A percentile compares a stretch with the other conserved stretches of the same genome.
Conservation (phyloP, 2,797 vertebrate species). For the Hypotaenidia okinawae region DNA sequence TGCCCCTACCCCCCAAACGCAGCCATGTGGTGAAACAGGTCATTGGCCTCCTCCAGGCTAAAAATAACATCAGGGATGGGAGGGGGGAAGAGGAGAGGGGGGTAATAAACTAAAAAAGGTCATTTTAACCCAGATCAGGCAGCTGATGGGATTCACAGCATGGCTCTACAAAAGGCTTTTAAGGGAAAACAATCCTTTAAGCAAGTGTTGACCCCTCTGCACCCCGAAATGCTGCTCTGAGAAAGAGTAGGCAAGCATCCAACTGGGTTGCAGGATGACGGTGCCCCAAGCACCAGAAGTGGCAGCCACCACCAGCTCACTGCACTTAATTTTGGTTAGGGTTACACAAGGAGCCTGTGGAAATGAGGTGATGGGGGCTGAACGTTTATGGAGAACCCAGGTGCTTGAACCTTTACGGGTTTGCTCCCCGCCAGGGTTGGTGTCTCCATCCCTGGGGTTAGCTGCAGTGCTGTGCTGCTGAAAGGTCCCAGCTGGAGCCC, state of each 20-base stretch:
- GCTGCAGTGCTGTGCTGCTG: rapidly evolving
- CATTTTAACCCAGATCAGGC: not conserved
- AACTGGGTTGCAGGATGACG: not conserved
- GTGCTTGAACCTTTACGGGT: not conserved
- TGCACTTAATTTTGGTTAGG: too few relatives aligned
- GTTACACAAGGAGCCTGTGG: rapidly evolving
- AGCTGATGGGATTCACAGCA: not conserved
- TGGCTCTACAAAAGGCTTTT: not conserved
- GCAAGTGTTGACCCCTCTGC: not conserved
- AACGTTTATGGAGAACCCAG: not conserved
- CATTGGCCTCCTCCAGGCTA: not conserved
- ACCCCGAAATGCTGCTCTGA: not conserved
- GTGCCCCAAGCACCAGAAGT: rapidly evolving
- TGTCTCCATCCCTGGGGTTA: not conserved
- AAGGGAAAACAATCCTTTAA: not conserved
- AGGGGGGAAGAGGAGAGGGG: not conserved
- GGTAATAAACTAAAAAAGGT: not conserved
- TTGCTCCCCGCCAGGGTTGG: rapidly evolving
- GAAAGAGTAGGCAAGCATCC: not conserved
- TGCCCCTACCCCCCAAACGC: not conserved
- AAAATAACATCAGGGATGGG: not conserved
- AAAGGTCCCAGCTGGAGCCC: not conserved
- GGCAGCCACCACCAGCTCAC: rapidly evolving
- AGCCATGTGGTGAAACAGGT: not conserved
- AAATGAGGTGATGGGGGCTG: not conserved